Evolutionary conservation across 2,797 vertebrate species (phyloP), one percentile per base, ranked within the genome.

Genomic region (Gymnocypris eckloni): DNA sequence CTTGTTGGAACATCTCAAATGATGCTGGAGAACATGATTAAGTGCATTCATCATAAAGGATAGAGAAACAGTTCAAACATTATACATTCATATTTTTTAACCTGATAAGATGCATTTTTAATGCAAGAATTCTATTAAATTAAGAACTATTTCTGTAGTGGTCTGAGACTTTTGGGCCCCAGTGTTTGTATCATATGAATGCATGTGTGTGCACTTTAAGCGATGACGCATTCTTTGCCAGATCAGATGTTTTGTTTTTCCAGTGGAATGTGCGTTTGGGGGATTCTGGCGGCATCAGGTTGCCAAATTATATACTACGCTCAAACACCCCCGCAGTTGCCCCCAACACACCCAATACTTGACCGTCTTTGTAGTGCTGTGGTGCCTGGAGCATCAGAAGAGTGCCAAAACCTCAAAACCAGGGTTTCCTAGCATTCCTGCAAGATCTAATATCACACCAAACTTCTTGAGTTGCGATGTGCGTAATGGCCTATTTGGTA

Each of bases 241-340:
- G 66, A 71, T 86, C 66, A 86, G 52, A 78, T 87, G 77, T 48
- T 75, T 43, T 39, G 72, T 75, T 37, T 87, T 76, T 87, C 45
- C 28, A 4, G 61, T 83, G 73, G 78, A 86, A 85, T 82, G 83
- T 86, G 87, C 82, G 56, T 80, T 81, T 75, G 84, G 52, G 82
- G 59, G 82, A 81, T 87, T 76, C 70, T 70, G 78, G 41, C 25
- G 82, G 84, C 81, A 88, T 88, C 83, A 80, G 80, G 81, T 85
- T 90, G 86, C 86, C 64, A 81, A 56, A 82, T 86, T 86, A 48
- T 81, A 83, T 85, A 83, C 56, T 82, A 12, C 73, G 43, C 67
- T 73, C 64, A 81, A 59, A 79, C 84, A 54, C 83, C 84, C 66
- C 71, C 4, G 25, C 75, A 67, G 86, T 81, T 43, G 41, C 81